Evolutionary conservation across 1,140 invertebrate species (phyloP).

Genomic region (Scylla paramamosain): DNA sequence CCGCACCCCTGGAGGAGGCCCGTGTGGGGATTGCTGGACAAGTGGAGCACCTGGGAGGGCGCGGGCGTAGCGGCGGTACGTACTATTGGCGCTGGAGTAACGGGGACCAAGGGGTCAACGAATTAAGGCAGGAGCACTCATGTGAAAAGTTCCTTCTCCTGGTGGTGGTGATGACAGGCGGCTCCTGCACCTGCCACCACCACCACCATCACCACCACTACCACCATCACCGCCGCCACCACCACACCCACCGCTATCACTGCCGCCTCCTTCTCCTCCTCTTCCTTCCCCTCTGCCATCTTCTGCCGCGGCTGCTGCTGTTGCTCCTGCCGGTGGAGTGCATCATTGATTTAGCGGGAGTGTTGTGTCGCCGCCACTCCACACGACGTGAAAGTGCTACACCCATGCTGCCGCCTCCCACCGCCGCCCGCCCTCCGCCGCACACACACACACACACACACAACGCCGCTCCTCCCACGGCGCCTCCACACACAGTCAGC

Average conservation of each 20-base stretch:
- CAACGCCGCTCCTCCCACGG: neutral
- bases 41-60: constrained; percentile 49
- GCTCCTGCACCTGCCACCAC: constrained; percentile 41
- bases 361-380: constrained; percentile 29
- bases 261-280: no score
- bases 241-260: neutral
- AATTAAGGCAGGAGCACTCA: constrained; percentile 73
- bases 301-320: neutral
- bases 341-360: constrained; percentile 53
- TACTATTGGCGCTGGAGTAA: neutral
- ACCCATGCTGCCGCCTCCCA: constrained; percentile 25
- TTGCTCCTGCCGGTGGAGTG: constrained; percentile 25
- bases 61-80: neutral
- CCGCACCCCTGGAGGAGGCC: constrained; percentile 3
- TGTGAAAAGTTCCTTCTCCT: constrained; percentile 61
- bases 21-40: neutral
- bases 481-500: neutral
- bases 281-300: no score
- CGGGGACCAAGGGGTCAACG: constrained; percentile 72
- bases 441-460: neutral
- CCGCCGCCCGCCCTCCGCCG: neutral
- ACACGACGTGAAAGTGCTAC: constrained; percentile 51
- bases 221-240: neutral
- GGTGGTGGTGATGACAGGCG: neutral
- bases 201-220: neutral